Percentiles rank a stretch among this genome's conserved stretches.
These are phyloP conservation scores for Callithrix jacchus DNA, from an alignment of 2,113 vertebrate genomes.

Conservation along the genomic window DNA sequence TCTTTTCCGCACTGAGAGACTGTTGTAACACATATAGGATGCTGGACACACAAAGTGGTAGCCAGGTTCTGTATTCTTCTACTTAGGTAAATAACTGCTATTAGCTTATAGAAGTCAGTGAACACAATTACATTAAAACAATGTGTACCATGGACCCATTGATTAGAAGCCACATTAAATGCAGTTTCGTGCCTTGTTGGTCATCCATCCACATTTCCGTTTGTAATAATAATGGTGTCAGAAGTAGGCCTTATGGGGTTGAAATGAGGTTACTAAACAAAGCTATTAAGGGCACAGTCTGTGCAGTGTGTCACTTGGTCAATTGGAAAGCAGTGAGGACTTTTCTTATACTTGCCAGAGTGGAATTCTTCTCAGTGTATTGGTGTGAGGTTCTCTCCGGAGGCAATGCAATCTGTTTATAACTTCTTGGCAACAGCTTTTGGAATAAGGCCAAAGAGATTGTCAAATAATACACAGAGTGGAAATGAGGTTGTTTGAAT, in stretches of 20 bases:
- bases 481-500: constrained; percentile 60
- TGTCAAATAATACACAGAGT: constrained; percentile 59
- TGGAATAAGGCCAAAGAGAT: constrained; percentile 71
- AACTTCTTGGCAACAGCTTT: constrained; percentile 55
- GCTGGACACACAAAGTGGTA: not conserved
- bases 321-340: not conserved
- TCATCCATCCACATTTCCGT: not conserved
- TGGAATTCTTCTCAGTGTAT: not conserved
- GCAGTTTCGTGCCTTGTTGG: not conserved
- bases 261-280: not conserved
- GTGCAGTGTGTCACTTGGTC: constrained; percentile 45
- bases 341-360: not conserved
- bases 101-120: not conserved
- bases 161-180: not conserved
- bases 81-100: not conserved
- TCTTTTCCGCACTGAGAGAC: not conserved
- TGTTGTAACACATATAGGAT: not conserved
- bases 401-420: constrained; percentile 72
- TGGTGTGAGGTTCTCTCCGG: constrained; percentile 6
- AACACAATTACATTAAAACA: not conserved
- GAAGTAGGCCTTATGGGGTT: not conserved
- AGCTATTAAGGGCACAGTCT: not conserved
- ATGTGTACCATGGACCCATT: too few relatives aligned
- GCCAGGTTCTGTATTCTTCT: not conserved
- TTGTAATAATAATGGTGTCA: not conserved